Base-by-base conservation (phyloP, 2,888 invertebrate species). In the Stenodera caucasica region DNA sequence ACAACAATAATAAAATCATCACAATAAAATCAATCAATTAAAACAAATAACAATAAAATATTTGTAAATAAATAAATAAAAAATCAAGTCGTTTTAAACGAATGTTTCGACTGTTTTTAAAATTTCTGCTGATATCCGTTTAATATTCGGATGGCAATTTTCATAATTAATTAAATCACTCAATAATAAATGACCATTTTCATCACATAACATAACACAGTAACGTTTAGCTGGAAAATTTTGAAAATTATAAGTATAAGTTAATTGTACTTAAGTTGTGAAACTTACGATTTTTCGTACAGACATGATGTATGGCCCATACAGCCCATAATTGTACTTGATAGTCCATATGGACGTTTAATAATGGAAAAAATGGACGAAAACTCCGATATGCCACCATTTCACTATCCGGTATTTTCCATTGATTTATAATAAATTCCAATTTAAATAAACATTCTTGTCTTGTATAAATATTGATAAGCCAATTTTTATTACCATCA, bases 221-320 rank as follows among this genome's bases (percentile, higher is more conserved):
- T 89, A 89, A 26, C 87, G 82, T 73, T 85, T 84, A 6, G 87
- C 88, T 89, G 75, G 59, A 81, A 81, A 69, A 26, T 9, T 7
- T 12, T 11, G 8, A 57, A 50, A 60, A 32, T 2, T 35, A 61
- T 49, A 26, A 49, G n/a, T 12, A 55, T 8, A 23, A 49, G 15
- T 49, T 12, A 21, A 12, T 18, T 45, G 11, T 9, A 7, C 51
- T 7, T 5, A 23, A 45, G 18, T 52, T 55, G 2, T 12, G n/a
- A 45, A 57, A 82, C 84, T 82, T 78, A 88, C 88, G 85, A 77
- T 88, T 88, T 75, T 87, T 89, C n/a, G 87, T 86, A 73, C 89
- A 89, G 56, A 91, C 90, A 75, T 91, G 90, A 74, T 89, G 87
- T 68, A 91, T 87, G 1, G 90, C 90, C 91, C 91, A 91, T 4